Conservation (phyloP, 2,888 invertebrate species). For the Ceratothoa steindachneri region DNA sequence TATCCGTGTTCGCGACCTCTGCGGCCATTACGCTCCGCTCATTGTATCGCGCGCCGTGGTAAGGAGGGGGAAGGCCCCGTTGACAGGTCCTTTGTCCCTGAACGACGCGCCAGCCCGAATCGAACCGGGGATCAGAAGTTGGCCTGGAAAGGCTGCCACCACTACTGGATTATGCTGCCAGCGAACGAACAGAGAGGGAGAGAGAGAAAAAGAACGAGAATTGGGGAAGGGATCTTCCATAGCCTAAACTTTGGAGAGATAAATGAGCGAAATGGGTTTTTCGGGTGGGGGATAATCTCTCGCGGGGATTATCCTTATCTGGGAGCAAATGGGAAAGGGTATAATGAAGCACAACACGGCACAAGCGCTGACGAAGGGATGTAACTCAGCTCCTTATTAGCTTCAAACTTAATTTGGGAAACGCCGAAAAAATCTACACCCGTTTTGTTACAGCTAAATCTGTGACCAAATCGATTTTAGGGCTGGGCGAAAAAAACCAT, state of each 20-base stretch:
- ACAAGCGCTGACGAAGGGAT: not conserved
- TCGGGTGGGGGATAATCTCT: slow-evolving; percentile 2
- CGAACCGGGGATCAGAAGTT: not conserved
- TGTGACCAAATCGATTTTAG: not conserved
- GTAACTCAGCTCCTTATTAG: not conserved
- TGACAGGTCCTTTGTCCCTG: slow-evolving; percentile 19
- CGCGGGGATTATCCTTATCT: slow-evolving; percentile 4
- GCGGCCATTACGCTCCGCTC: slow-evolving; percentile 28
- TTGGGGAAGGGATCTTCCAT: not conserved
- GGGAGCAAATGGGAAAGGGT: not conserved
- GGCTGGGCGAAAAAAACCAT: not conserved
- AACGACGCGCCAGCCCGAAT: not conserved
- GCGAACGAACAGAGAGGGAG: not conserved
- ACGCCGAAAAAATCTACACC: not conserved
- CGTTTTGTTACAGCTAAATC: too few relatives aligned
- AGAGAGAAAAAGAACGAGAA: not conserved
- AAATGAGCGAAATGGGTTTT: not conserved
- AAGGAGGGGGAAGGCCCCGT: slow-evolving; percentile 24
- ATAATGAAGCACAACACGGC: not conserved
- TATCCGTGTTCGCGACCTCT: slow-evolving; percentile 34
- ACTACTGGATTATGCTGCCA: not conserved
- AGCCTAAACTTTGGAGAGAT: not conserved
- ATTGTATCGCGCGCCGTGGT: slow-evolving; percentile 20
- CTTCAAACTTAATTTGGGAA: not conserved
- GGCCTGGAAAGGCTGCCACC: too few relatives aligned